Conservation (phyloP, 2,888 invertebrate genomes). For the Elaeidobius kamerunicus region DNA sequence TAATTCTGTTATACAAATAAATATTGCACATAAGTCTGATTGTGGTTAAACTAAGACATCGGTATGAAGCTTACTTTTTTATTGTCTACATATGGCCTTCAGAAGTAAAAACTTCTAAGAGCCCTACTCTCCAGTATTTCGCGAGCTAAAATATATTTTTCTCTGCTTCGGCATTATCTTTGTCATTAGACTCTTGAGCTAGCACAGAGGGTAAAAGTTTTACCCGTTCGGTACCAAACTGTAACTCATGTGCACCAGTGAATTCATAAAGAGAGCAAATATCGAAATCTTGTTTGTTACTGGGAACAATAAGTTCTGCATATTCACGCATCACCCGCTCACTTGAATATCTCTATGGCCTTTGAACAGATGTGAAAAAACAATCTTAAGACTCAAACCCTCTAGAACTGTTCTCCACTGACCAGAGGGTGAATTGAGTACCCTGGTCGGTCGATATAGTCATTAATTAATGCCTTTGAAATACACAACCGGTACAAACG, state of each 20-base stretch:
- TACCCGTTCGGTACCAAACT: background rate
- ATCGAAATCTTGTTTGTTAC: constrained; percentile 7
- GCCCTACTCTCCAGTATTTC: no score
- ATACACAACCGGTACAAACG: background rate
- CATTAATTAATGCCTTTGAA: background rate
- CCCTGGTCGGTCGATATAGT: constrained; percentile 6
- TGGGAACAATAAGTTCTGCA: constrained; percentile 17
- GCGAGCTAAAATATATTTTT: no score
- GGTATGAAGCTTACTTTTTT: no score
- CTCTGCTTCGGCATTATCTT: no score
- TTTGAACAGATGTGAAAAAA: constrained; percentile 11
- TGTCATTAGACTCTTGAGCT: background rate
- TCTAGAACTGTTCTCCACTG: constrained; percentile 9
- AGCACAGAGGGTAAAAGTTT: background rate
- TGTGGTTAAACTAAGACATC: no score
- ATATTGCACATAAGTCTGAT: no score
- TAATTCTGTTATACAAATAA: no score
- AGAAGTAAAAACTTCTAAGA: no score
- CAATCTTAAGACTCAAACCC: background rate
- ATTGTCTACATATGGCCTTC: no score
- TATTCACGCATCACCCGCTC: constrained; percentile 18
- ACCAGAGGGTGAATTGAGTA: constrained; percentile 12
- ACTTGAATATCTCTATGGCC: constrained; percentile 19
- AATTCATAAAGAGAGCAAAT: background rate
- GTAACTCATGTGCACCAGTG: background rate